Base-by-base conservation (phyloP, 2,113 vertebrate species). In the Manacus vitellinus region DNA sequence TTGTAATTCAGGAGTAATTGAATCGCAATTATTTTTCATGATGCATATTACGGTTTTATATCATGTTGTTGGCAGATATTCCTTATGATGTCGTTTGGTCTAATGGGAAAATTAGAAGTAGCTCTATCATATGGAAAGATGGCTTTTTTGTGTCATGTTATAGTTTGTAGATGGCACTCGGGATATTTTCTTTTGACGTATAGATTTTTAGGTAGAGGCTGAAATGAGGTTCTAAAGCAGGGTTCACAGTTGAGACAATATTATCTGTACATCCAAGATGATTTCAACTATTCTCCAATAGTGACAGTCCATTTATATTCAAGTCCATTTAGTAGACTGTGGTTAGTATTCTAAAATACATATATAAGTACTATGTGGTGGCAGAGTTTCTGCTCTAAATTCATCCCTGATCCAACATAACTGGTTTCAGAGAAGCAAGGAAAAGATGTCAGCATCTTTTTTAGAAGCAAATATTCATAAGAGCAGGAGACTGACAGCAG, bases 21-120 rank as follows among this genome's bases (percentile, higher is more conserved):
- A 97, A 98, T 95, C 92, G 95, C 96, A 98, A 97, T 98, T 98
- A 98, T 97, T 98, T 98, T 98, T 98, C 97, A 97, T 97, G 97
- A 98, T 97, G 97, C 97, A 97, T 97, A 95, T 75, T 95, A 94
- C 23, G 70, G 96, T 97, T 98, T 98, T 98, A 98, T 85, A 98
- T 98, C 94, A 97, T 14, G 51, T 96, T 97, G 96, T 97, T 98
- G 97, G 98, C 97, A 97, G 95, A 97, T 97, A 98, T 93, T 98
- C 94, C 97, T 98, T 98, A 97, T 89, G 90, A 90, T 97, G 97
- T 97, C 92, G 3, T 97, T 97, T 94, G 94, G 92, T 93, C 97
- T 98, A 98, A 98, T 98, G 97, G 97, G 97, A 97, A 98, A 98
- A 98, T 98, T 98, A 98, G 96, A 98, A 94, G 80, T 54, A 96